Base-by-base conservation (phyloP, 1,140 invertebrate genomes). In the Drusus annulatus region DNA sequence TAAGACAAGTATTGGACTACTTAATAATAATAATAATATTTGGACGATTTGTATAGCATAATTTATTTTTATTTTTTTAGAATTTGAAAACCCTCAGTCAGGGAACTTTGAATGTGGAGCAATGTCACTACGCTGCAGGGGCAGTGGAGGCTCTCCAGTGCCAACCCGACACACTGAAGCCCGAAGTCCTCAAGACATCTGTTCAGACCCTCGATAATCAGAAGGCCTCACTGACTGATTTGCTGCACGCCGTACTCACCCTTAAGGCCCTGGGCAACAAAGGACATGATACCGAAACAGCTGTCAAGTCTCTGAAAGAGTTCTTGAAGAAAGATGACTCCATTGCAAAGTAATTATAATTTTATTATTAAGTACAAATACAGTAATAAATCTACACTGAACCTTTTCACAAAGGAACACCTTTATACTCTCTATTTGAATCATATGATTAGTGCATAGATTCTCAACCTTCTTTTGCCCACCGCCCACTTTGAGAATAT, bases 261-360 rank as follows among this genome's bases (percentile, higher is more conserved):
- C 62, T 89, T 31, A 89, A 88, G 77, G 88, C 88, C 10, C 52
- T 89, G 0, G 88, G 88, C 3, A 89, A 87, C 80, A 81, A 86
- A 10, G 80, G 86, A 0, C 87, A 84, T 84, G 86, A 89, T 56
- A 92, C 93, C 81, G 87, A 89, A 17, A 92, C 92, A 82, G 85
- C 94, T 50, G 87, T 92, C 0, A 95, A 94, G 85, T 91, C 90
- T 78, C 85, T 96, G 21, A 92, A 94, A 84, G 91, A 92, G 71
- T 86, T 91, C 78, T 87, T 96, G 36, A 95, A 95, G 84, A 95
- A 94, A 81, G 95, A 96, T 88, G 95, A 96, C 81, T 92, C 92
- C 81, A 87, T 94, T 25, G 90, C 90, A 51, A 95, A 93, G 93
- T 94, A 89, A 28, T 28, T 51, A 19, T 45, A 45, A 13, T 45